These are phyloP conservation scores for Phylloscopus trochilus DNA, from an alignment of 2,113 vertebrate species.

Conservation along the genomic window DNA sequence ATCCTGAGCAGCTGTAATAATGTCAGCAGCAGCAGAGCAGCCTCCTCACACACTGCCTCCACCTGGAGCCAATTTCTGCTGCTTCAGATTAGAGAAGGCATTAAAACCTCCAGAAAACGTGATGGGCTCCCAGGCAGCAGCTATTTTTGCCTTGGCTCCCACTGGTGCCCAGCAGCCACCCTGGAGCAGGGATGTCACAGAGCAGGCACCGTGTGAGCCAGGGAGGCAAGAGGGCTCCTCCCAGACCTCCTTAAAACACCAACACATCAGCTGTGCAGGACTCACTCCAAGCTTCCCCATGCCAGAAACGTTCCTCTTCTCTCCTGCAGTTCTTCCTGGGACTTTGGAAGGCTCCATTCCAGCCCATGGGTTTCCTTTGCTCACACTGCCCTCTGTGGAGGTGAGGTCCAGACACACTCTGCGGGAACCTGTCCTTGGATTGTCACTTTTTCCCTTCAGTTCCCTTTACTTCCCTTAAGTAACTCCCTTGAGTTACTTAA, in stretches of 20 bases:
- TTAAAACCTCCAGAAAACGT: background rate
- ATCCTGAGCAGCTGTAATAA: constrained; percentile 35
- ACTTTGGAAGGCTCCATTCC: background rate
- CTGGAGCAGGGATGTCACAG: background rate
- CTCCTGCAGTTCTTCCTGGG: background rate
- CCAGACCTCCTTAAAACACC: background rate
- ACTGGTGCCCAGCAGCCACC: background rate
- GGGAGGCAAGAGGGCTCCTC: background rate
- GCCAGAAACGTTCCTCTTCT: background rate
- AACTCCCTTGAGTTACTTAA: background rate
- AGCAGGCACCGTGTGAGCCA: background rate
- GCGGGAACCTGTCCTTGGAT: background rate
- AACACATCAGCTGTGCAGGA: background rate
- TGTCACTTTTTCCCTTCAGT: background rate
- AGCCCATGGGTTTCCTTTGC: background rate
- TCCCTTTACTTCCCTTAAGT: too few species aligned
- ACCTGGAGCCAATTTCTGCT: constrained; percentile 28
- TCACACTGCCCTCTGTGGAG: constrained; percentile 27
- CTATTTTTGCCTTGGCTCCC: background rate
- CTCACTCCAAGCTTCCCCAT: background rate
- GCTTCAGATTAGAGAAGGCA: background rate
- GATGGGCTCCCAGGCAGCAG: background rate
- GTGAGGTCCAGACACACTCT: background rate
- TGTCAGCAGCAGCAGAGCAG: background rate
- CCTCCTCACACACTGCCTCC: background rate